These are phyloP conservation scores for Penaeus japonicus DNA, from an alignment of 1,140 invertebrate genomes.

Conservation along the genomic window DNA sequence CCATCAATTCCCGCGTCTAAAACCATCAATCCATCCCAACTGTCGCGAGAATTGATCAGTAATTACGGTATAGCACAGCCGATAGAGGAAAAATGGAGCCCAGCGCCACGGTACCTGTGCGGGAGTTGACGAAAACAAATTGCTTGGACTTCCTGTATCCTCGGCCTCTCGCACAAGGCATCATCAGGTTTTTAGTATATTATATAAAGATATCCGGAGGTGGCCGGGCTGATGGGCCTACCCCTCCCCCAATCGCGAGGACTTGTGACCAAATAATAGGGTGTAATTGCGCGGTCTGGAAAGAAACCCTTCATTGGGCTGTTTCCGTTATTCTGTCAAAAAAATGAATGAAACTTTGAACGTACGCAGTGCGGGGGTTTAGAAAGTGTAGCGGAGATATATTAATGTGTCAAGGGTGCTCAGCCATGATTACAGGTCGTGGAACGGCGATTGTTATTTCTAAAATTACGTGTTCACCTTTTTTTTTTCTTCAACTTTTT, in stretches of 20 bases:
- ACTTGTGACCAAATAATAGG: neutral
- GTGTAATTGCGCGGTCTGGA: slow-evolving; percentile 16
- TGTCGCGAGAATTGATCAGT: neutral
- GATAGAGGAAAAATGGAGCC: neutral
- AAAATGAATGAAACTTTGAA: no score
- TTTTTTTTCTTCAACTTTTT: no score
- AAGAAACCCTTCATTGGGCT: neutral
- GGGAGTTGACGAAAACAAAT: slow-evolving; percentile 10
- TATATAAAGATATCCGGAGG: no score
- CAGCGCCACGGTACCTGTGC: neutral
- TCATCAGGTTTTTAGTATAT: neutral
- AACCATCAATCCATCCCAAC: neutral
- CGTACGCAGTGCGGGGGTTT: no score
- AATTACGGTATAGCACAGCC: slow-evolving; percentile 4
- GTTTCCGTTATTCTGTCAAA: slow-evolving; percentile 13
- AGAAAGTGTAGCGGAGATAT: no score
- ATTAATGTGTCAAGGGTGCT: no score
- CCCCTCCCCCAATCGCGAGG: no score
- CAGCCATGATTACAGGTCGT: no score
- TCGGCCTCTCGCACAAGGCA: neutral
- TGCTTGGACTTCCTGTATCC: neutral
- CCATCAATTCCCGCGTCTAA: neutral
- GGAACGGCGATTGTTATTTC: no score
- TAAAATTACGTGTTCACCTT: no score
- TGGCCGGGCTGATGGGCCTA: no score